phyloP scores from a whole-genome alignment of 2,797 vertebrate genomes.

The Liparis tanakae region DNA sequence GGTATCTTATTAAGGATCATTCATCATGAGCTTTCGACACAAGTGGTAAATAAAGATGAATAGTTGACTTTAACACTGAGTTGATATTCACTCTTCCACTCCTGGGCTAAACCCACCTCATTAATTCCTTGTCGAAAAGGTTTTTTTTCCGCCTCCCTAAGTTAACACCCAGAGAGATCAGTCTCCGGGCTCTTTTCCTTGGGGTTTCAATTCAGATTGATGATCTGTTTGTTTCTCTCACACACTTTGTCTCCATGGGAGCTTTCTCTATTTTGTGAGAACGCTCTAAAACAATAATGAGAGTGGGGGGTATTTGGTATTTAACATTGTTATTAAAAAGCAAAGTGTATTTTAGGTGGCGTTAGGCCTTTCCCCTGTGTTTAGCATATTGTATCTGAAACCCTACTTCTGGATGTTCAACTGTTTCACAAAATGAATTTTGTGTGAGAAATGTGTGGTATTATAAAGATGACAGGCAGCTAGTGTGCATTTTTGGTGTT shows the following conservation, averaged over 20 bases:
- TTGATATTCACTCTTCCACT: constrained; percentile 53
- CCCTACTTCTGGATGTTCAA: constrained; percentile 1
- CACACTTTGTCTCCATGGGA: constrained; percentile 55
- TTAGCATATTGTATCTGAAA: constrained; percentile 22
- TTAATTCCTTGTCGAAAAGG: constrained; percentile 63
- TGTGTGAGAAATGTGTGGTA: constrained; percentile 1
- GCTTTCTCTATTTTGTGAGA: constrained; percentile 44
- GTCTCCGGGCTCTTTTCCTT: constrained; percentile 56
- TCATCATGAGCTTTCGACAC: constrained; percentile 6
- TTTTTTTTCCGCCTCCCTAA: constrained; percentile 8
- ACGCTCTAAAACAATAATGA: constrained; percentile 54
- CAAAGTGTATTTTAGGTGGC: constrained; percentile 24
- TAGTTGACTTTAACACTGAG: constrained; percentile 23
- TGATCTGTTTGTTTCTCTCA: constrained; percentile 72
- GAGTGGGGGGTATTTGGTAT: constrained; percentile 33
- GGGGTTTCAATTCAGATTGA: constrained; percentile 68
- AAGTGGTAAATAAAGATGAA: constrained; percentile 33
- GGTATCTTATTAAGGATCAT: constrained; percentile 8
- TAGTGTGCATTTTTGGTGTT: constrained; percentile 37
- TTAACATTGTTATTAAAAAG: constrained; percentile 45
- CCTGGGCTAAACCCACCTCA: constrained; percentile 60
- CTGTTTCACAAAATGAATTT: constrained; percentile 4
- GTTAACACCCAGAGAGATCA: constrained; percentile 62
- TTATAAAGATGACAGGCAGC: constrained; percentile 40
- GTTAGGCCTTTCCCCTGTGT: constrained; percentile 20